Conservation (phyloP, 2,797 vertebrate genomes). For the Microhierax caerulescens region DNA sequence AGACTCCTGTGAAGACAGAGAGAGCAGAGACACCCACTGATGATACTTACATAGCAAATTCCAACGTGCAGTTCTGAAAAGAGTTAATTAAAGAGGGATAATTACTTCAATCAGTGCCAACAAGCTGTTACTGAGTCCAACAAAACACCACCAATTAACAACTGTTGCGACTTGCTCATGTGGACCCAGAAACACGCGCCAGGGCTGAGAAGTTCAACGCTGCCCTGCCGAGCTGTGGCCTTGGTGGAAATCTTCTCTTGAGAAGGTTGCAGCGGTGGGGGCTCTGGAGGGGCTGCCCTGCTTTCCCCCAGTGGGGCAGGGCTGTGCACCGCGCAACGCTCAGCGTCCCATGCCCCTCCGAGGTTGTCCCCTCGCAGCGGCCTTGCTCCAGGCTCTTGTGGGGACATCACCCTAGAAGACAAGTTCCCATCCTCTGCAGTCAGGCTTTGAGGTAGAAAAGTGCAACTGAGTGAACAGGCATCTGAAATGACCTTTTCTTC, state of each 20-base stretch:
- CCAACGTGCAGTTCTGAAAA: not conserved
- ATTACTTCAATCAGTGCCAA: not conserved
- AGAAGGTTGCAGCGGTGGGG: rapidly evolving
- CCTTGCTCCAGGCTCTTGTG: not conserved
- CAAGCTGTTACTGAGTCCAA: not conserved
- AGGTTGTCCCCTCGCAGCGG: rapidly evolving
- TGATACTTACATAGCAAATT: not conserved
- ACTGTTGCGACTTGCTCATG: not conserved
- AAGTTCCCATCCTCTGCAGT: not conserved
- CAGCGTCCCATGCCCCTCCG: rapidly evolving
- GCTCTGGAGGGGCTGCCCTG: not conserved
- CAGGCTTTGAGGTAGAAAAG: not conserved
- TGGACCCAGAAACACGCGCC: rapidly evolving
- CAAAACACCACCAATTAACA: not conserved
- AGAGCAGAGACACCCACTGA: not conserved
- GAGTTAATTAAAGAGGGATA: not conserved
- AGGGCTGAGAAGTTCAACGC: not conserved
- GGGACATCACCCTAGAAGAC: not conserved
- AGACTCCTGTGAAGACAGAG: not conserved
- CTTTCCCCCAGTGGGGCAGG: not conserved
- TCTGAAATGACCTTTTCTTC: not conserved
- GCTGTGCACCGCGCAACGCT: rapidly evolving
- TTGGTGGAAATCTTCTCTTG: not conserved
- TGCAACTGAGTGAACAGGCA: not conserved
- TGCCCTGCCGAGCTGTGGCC: not conserved